phyloP scores from a whole-genome alignment of 2,797 vertebrate genomes.

The Pipistrellus nathusii region DNA sequence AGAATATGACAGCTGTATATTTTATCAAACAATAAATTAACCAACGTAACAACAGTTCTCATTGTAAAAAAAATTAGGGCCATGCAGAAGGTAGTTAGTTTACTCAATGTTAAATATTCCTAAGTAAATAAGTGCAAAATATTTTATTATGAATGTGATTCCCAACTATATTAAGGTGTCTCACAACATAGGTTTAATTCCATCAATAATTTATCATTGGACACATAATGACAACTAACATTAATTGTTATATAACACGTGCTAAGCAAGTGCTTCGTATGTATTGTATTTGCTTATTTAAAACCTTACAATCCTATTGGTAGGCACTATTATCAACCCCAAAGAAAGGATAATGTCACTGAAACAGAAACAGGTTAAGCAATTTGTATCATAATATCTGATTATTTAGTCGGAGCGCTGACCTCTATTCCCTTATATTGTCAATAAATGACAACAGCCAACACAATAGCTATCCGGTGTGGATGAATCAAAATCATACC shows the following conservation, averaged over 20 bases:
- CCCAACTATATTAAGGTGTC: not conserved
- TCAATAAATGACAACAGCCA: not conserved
- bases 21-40: not conserved
- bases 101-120: not conserved
- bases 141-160: not conserved
- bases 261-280: not conserved
- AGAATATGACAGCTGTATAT: not conserved
- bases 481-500: not conserved
- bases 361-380: not conserved
- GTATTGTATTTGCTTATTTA: not conserved
- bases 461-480: not conserved
- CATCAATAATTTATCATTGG: not conserved
- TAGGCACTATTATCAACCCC: not conserved
- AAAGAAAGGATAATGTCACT: not conserved
- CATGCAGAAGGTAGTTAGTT: not conserved
- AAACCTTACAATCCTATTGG: not conserved
- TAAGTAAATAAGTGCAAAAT: slow-evolving; percentile 15
- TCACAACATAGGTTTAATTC: not conserved
- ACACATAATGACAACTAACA: not conserved
- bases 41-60: not conserved
- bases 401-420: too few species aligned
- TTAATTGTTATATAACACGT: not conserved
- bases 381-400: not conserved
- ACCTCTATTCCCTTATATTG: not conserved
- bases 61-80: not conserved